Conservation (phyloP, 2,888 invertebrate species). For the Luffia ferchaultella region DNA sequence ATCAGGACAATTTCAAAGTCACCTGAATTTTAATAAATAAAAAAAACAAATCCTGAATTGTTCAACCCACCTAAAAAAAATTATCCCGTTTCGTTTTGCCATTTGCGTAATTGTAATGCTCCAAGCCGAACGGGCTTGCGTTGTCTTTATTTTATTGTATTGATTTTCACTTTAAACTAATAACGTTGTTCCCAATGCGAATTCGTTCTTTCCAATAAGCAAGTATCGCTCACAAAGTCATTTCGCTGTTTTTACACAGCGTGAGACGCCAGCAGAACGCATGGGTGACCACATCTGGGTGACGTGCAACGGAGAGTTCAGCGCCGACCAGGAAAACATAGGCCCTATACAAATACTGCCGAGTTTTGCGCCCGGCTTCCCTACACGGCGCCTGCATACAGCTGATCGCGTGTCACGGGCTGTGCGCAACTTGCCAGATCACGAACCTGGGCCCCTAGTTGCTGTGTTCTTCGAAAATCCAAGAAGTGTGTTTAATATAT, state of each 20-base stretch:
- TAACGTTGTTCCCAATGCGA: too few relatives aligned
- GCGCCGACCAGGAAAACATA: conserved; percentile 79
- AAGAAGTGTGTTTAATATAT: conserved; percentile 34
- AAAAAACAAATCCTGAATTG: too few relatives aligned
- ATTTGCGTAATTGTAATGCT: too few relatives aligned
- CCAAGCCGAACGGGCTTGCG: too few relatives aligned
- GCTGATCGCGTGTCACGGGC: conserved; percentile 44
- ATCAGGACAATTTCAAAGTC: too few relatives aligned
- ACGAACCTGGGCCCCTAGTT: conserved; percentile 37
- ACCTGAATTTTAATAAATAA: too few relatives aligned
- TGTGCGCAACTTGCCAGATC: conserved; percentile 36
- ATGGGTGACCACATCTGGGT: conserved; percentile 78
- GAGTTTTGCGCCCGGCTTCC: conserved; percentile 66
- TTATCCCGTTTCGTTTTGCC: too few relatives aligned
- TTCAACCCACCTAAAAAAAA: too few relatives aligned
- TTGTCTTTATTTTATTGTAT: too few relatives aligned
- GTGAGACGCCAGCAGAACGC: conserved; percentile 33
- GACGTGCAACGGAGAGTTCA: conserved; percentile 81
- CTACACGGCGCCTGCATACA: conserved; percentile 39
- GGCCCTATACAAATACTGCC: conserved; percentile 77
- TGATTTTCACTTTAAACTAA: too few relatives aligned
- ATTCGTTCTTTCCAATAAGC: too few relatives aligned
- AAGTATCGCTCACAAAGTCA: too few relatives aligned
- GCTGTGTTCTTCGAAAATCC: conserved; percentile 51
- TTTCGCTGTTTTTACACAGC: conserved; percentile 23